Evolutionary conservation across 2,888 invertebrate species (phyloP).

Genomic region (Brachyptera risi): DNA sequence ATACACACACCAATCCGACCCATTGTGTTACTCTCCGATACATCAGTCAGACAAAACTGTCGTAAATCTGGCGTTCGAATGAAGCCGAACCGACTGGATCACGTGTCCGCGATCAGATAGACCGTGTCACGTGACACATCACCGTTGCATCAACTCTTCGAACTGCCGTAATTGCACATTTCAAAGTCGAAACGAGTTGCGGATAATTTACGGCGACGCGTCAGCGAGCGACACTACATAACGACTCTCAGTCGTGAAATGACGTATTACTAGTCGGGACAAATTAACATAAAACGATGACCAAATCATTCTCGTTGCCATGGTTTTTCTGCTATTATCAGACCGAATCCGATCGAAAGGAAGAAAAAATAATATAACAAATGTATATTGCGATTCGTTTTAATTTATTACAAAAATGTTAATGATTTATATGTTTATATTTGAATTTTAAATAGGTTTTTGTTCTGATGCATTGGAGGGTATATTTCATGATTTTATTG

Average conservation of each 20-base stretch:
- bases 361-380: conserved; percentile 16
- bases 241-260: conserved; percentile 16
- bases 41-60: too few species aligned
- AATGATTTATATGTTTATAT: not conserved
- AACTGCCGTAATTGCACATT: too few species aligned
- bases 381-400: not conserved
- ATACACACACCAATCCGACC: too few species aligned
- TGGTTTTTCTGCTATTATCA: conserved; percentile 6
- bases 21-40: too few species aligned
- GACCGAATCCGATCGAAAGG: too few species aligned
- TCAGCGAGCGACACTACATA: conserved; percentile 13
- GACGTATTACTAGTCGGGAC: conserved; percentile 14
- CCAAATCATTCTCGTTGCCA: conserved; percentile 15
- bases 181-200: conserved; percentile 27
- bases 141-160: conserved; percentile 30
- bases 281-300: conserved; percentile 22
- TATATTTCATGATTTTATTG: too few species aligned
- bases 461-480: too few species aligned
- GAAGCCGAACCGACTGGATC: too few species aligned
- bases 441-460: not conserved
- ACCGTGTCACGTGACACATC: conserved; percentile 28
- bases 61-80: too few species aligned
- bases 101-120: too few species aligned
- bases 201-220: conserved; percentile 25
- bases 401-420: not conserved